Evolutionary conservation across 2,113 vertebrate species (phyloP), one percentile per base, ranked within the genome.

Genomic region (Dasyornis broadbenti): DNA sequence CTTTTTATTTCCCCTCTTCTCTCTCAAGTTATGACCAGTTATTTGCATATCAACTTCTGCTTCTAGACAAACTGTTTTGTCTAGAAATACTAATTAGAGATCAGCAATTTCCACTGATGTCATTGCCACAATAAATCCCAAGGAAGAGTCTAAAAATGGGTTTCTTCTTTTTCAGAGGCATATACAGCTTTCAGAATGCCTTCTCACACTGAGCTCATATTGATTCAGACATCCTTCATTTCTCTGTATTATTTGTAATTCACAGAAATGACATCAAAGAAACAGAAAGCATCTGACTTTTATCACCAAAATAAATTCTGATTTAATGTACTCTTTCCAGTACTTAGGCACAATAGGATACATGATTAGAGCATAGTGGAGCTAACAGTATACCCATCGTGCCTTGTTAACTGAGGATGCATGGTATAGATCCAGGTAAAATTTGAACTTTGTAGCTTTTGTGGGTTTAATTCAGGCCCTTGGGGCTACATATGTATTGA

Each of bases 281-380:
- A 90, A 75, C 8, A 1, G 9, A 86, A 85, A 70, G 52, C 4
- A 2, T 63, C 57, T 92, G 82, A 88, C 68, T 92, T 95, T 77
- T 81, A 95, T 60, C 39, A 86, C 64, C 64, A 83, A 91, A 95
- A 93, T 86, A 93, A 93, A 95, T 65, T 94, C 61, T 93, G 61
- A 90, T 86, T 92, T 73, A 79, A 76, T 26, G 50, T 53, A 75
- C 47, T 39, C 61, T 95, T 70, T 57, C 68, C 72, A 81, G 78
- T 84, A 75, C 68, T 84, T 75, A 42, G 86, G 64, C 45, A 89
- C 94, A 92, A 94, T 30, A 84, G 56, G 44, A 78, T 66, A 78
- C 49, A 56, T n/a, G 68, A 95, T 86, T 86, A 86, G 47, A 89
- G 68, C 54, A 75, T 2, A 68, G 47, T 19, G 57, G 30, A 90